Evolutionary conservation across 2,113 vertebrate species (phyloP), one percentile per base, ranked within the genome.

Genomic region (Petromus typicus): DNA sequence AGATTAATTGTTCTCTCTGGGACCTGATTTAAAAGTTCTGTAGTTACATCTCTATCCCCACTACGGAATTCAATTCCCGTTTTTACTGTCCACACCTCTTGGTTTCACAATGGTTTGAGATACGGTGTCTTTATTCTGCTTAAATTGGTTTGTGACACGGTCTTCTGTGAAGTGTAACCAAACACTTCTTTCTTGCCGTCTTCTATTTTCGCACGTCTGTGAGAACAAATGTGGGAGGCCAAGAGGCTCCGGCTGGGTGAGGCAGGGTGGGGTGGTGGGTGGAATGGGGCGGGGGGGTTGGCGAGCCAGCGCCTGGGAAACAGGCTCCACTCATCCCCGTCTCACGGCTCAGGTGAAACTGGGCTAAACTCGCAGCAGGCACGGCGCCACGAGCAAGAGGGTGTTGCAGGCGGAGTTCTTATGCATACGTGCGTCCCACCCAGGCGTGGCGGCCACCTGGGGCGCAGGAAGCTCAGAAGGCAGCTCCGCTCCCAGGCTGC

Each of bases 301-400:
- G 18, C 18, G n/a, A 66, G 71, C 79, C 1, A 71, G 56, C 0
- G 67, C 97, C 75, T 51, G 94, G 90, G 86, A 95, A 96, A 86
- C 91, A 90, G 81, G 89, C 95, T 95, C 79, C 34, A 59, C 91
- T 64, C 91, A 61, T 57, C 51, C 86, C 48, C 11, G 93, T 43
- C 90, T 66, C 27, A 14, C 75, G 48, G 87, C 76, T 54, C 63
- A 30, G 43, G 63, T 95, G 97, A 96, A 97, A 96, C 97, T 91
- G 88, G 94, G 95, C 87, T 95, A 59, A 69, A 83, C 91, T 57
- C 1, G 89, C 71, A 22, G 67, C 20, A 32, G 94, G 95, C 96
- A 75, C 90, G 1, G 73, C 18, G 93, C 94, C 97, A 84, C 2
- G 92, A 67, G 84, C 22, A 14, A 30, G 83, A 94, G 90, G 71